Conservation (phyloP, 2,113 vertebrate genomes). For the Ciconia boyciana region DNA sequence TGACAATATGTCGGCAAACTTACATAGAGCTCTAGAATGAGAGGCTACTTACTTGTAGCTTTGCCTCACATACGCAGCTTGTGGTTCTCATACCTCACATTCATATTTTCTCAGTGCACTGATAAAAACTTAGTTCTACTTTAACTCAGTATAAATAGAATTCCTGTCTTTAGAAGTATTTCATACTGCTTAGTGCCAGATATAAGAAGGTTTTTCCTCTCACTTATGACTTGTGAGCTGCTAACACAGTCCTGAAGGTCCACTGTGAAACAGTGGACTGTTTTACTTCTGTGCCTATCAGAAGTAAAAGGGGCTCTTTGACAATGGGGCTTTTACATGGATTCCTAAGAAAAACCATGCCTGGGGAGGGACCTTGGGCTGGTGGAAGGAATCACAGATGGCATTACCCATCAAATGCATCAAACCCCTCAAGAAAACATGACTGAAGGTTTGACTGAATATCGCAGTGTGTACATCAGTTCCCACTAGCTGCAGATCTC, state of each 20-base stretch:
- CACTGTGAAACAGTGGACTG: neutral
- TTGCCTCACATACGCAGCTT: neutral
- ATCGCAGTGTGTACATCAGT: too few species aligned
- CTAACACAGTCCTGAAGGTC: neutral
- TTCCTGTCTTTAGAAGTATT: neutral
- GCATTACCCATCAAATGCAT: neutral
- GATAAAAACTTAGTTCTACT: neutral
- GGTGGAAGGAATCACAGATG: neutral
- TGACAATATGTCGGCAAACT: neutral
- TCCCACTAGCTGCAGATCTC: neutral
- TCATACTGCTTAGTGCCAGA: neutral
- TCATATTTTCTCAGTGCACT: neutral
- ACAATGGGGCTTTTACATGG: neutral
- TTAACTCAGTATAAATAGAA: neutral
- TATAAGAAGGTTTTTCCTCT: neutral
- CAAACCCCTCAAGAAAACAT: neutral
- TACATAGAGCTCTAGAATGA: neutral
- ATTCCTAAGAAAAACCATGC: neutral
- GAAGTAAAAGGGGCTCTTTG: neutral
- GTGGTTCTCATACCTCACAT: neutral
- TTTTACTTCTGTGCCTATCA: neutral
- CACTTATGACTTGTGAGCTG: neutral
- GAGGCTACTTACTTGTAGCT: neutral
- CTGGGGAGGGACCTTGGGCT: neutral
- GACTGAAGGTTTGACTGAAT: neutral